Evolutionary conservation across 2,113 vertebrate species (phyloP).

Genomic region (Stegostoma tigrinum): DNA sequence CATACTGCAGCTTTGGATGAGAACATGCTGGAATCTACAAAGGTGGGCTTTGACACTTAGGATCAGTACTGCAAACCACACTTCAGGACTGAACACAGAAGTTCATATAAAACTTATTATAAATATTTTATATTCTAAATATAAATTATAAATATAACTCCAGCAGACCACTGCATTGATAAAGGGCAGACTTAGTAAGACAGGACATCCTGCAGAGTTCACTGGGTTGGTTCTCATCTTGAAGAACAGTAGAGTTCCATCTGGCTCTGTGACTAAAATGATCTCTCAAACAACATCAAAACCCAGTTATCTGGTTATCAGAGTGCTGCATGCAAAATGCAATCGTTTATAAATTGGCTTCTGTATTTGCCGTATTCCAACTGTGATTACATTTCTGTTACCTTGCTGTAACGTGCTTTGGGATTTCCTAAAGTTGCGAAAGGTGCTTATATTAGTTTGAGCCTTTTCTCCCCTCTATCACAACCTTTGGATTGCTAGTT

Average conservation of each 20-base stretch:
- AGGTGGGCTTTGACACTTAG: not conserved
- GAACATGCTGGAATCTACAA: not conserved
- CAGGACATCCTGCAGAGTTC: not conserved
- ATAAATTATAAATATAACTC: not conserved
- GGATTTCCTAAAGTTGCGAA: not conserved
- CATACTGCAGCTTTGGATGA: not conserved
- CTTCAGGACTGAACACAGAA: not conserved
- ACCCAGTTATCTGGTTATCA: not conserved
- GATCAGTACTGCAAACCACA: not conserved
- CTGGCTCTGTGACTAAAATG: not conserved
- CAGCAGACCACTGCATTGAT: not conserved
- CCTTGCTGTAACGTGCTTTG: not conserved
- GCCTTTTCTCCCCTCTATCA: not conserved
- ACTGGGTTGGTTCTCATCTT: not conserved
- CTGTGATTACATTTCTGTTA: not conserved
- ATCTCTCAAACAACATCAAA: not conserved
- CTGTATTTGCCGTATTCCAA: not conserved
- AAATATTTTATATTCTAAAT: too few species aligned
- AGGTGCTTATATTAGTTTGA: not conserved
- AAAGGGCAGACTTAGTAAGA: not conserved
- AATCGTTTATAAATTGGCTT: not conserved
- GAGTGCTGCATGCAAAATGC: not conserved
- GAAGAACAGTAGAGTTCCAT: not conserved
- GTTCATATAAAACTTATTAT: too few species aligned
- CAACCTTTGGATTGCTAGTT: not conserved